Evolutionary conservation across 2,113 vertebrate genomes (phyloP).

Genomic region (Anser brachyrhynchus): DNA sequence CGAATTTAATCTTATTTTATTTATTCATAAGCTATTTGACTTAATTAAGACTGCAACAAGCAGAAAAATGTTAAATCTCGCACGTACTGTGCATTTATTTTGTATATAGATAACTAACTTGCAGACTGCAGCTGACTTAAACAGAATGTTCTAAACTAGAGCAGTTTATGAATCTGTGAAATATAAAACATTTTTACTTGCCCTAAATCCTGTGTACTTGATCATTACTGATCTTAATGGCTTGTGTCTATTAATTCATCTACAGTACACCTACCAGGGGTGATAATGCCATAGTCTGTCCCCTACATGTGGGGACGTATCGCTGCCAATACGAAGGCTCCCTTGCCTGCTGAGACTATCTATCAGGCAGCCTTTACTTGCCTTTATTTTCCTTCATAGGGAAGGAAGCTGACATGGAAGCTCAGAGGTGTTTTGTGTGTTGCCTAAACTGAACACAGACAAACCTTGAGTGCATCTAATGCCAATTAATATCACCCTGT

Average conservation of each 20-base stretch:
- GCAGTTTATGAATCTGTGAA: conserved; percentile 73
- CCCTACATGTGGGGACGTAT: neutral
- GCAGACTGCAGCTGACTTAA: conserved; percentile 79
- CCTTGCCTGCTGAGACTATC: neutral
- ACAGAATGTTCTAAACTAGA: conserved; percentile 83
- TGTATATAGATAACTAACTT: conserved; percentile 80
- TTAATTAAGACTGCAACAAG: conserved; percentile 81
- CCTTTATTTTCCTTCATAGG: neutral
- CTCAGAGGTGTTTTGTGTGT: neutral
- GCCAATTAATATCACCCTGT: neutral
- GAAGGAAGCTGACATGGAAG: neutral
- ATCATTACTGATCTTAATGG: conserved; percentile 11
- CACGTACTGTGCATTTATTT: conserved; percentile 82
- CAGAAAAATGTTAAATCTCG: conserved; percentile 76
- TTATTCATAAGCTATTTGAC: conserved; percentile 88
- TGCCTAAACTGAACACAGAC: neutral
- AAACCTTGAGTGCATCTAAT: neutral
- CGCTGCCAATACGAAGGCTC: rapidly evolving
- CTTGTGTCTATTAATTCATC: neutral
- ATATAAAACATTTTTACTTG: conserved; percentile 76
- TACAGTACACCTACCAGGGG: neutral
- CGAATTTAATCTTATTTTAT: conserved; percentile 83
- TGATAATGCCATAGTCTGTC: neutral
- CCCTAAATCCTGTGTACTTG: conserved; percentile 54
- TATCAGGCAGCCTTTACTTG: neutral